Percentiles rank a stretch among this genome's conserved stretches.
These are phyloP conservation scores for Neodon shergylaensis DNA, from an alignment of 2,113 vertebrate genomes.

Conservation along the genomic window DNA sequence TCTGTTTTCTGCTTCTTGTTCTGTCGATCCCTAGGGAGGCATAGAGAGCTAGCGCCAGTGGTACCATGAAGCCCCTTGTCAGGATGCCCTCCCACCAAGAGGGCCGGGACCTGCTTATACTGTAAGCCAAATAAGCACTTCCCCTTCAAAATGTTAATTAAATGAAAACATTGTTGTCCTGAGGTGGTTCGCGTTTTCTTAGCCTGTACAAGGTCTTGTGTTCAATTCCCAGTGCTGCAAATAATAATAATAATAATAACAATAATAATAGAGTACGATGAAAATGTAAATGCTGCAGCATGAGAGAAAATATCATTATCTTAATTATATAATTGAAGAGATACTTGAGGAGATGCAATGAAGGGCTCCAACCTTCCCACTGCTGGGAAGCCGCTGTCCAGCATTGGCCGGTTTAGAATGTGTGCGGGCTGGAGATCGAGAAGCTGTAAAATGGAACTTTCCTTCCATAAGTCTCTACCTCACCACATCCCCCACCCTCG, in stretches of 20 bases:
- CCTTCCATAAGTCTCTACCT: background rate
- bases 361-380: background rate
- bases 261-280: background rate
- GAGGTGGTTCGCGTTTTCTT: background rate
- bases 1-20: background rate
- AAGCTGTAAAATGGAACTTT: background rate
- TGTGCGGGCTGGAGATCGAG: background rate
- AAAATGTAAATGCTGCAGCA: background rate
- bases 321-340: background rate
- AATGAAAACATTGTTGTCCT: background rate
- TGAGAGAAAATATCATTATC: constrained; percentile 1
- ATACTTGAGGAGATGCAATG: background rate
- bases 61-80: too few relatives aligned
- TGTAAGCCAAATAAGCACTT: background rate
- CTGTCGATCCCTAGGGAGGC: background rate
- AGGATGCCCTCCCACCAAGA: background rate
- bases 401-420: background rate
- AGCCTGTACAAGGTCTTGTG: background rate
- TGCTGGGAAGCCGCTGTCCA: background rate
- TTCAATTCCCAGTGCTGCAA: background rate
- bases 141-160: background rate
- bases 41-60: too few relatives aligned
- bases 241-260: background rate
- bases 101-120: background rate
- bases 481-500: background rate